These are phyloP conservation scores for Corythaixoides concolor DNA, from an alignment of 2,113 vertebrate genomes.

Conservation along the genomic window DNA sequence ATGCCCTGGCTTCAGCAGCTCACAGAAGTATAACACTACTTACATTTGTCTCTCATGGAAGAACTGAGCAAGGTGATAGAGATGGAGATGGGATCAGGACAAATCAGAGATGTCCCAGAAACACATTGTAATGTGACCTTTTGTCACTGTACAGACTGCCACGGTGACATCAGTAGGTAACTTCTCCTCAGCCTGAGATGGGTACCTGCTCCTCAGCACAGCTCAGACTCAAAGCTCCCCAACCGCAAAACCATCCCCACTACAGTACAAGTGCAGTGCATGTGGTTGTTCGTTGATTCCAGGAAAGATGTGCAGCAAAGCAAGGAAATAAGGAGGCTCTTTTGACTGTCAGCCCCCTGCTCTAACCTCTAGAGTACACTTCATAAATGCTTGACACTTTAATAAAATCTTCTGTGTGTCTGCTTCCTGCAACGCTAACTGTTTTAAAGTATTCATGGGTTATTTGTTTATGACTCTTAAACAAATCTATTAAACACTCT, in stretches of 20 bases:
- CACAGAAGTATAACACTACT: fast-evolving
- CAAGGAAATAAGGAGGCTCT: background rate
- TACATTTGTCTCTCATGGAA: background rate
- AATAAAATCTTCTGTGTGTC: slow-evolving; percentile 67
- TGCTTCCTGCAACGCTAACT: slow-evolving; percentile 39
- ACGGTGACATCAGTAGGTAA: fast-evolving
- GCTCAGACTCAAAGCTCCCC: background rate
- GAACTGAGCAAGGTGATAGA: background rate
- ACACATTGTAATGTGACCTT: fast-evolving
- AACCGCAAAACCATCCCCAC: background rate
- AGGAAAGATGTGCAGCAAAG: background rate
- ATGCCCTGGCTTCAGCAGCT: background rate
- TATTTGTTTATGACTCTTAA: slow-evolving; percentile 70
- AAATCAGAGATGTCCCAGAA: background rate
- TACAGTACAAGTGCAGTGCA: fast-evolving
- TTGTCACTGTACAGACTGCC: background rate
- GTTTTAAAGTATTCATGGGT: slow-evolving; percentile 70
- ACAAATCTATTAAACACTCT: slow-evolving; percentile 67
- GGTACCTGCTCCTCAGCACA: background rate
- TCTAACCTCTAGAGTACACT: slow-evolving; percentile 44
- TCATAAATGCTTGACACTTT: slow-evolving; percentile 52
- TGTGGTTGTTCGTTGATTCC: fast-evolving
- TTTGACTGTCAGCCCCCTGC: background rate
- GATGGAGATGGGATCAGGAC: background rate
- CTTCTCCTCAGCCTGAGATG: background rate